Evolutionary conservation across 2,888 invertebrate species (phyloP).

Genomic region (Tinea pellionella): DNA sequence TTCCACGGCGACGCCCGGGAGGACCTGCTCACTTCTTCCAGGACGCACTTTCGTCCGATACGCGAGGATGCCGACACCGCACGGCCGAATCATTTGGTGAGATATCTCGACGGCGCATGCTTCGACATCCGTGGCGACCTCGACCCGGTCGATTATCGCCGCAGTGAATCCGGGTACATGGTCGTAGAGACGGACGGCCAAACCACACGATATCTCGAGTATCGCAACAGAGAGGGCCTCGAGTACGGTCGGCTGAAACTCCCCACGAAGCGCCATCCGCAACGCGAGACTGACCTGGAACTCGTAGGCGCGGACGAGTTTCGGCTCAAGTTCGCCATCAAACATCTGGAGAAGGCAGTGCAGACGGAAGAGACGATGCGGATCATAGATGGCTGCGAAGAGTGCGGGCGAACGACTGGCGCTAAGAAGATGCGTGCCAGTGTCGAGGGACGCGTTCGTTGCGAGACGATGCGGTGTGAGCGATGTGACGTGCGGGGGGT

Average conservation of each 20-base stretch:
- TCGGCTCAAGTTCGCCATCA: constrained; percentile 75
- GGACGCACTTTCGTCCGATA: constrained; percentile 88
- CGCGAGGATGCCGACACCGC: constrained; percentile 58
- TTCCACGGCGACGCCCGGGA: constrained; percentile 70
- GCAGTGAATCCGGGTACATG: constrained; percentile 74
- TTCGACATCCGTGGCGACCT: constrained; percentile 75
- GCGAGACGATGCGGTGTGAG: background rate
- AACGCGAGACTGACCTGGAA: constrained; percentile 31
- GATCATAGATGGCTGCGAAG: constrained; percentile 17
- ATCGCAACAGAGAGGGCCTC: constrained; percentile 48
- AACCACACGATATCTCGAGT: constrained; percentile 62
- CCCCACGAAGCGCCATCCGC: constrained; percentile 42
- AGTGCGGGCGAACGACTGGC: constrained; percentile 15
- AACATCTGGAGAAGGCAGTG: constrained; percentile 40
- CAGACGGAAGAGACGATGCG: constrained; percentile 35
- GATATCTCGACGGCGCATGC: constrained; percentile 77
- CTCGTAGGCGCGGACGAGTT: constrained; percentile 55
- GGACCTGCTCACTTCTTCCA: constrained; percentile 80
- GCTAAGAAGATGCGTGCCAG: constrained; percentile 18
- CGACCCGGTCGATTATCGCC: constrained; percentile 73
- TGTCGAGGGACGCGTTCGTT: constrained; percentile 12
- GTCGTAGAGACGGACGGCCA: constrained; percentile 35
- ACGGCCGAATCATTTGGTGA: constrained; percentile 27
- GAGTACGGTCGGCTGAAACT: constrained; percentile 48
- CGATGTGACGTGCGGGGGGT: background rate